Base-by-base conservation (phyloP, 92 coral and sea anemone species). In the Nematostella vectensis region DNA sequence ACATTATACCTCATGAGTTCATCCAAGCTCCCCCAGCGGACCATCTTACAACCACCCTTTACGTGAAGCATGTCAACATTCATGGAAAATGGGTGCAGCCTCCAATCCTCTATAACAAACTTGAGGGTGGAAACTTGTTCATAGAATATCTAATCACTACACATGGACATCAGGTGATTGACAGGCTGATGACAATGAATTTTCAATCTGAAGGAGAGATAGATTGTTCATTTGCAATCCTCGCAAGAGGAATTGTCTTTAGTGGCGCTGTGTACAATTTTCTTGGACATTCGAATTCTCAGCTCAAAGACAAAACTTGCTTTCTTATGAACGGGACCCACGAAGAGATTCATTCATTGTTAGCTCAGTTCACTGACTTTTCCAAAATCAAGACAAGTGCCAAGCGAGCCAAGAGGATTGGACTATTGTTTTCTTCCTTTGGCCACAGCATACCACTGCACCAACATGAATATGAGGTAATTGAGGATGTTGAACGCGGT, bases 201-300 rank as follows among this genome's bases (percentile, higher is more conserved):
- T n/a, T n/a, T n/a, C n/a, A n/a, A n/a, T n/a, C n/a, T n/a, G n/a
- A n/a, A n/a, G n/a, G n/a, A n/a, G n/a, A n/a, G n/a, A n/a, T n/a
- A n/a, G n/a, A n/a, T n/a, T n/a, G n/a, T n/a, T n/a, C n/a, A n/a
- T n/a, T n/a, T n/a, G 47, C 51, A 8, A 31, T 77, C 17, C 45
- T 83, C 58, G 48, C 29, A 8, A 55, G 57, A 30, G 78, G 71
- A 15, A 45, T 83, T 2, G 50, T 36, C 29, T 59, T 58, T 57
- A 47, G 75, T 20, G 61, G 49, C 3, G 59, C 55, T 16, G 27
- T 54, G 31, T 83, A 69, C 57, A 36, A 49, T 37, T 88, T 74
- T 33, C 75, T 88, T 28, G 93, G 87, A n/a, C 80, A 82, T 38
- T 82, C 87, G 9, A 76, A 75, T 52, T 74, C 83, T 60, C 91